A percentile compares a stretch with the other conserved stretches of the same genome.
These are phyloP conservation scores for Coecobrya sp. DNA, from an alignment of 2,888 invertebrate genomes.

Conservation along the genomic window DNA sequence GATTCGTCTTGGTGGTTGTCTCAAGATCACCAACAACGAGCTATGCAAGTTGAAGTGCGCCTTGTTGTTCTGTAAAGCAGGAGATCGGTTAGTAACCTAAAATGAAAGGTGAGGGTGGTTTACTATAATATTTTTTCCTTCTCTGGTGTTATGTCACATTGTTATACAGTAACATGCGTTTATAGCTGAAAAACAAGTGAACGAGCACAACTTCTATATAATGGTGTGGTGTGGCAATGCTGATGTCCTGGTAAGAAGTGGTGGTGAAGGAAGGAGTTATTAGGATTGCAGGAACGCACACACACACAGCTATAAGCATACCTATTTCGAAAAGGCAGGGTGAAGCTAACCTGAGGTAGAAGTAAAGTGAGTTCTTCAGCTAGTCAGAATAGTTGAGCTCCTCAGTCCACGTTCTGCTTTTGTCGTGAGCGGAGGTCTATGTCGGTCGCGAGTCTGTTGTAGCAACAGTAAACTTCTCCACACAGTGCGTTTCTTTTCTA, in stretches of 20 bases:
- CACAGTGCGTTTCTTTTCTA: neutral
- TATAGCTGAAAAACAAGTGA: constrained; percentile 31
- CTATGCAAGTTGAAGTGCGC: constrained; percentile 32
- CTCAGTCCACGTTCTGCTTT: constrained; percentile 82
- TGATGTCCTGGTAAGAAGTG: constrained; percentile 1
- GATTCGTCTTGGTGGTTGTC: constrained; percentile 62
- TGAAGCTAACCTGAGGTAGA: constrained; percentile 39
- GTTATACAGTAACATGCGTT: constrained; percentile 3
- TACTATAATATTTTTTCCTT: constrained; percentile 21
- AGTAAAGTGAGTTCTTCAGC: constrained; percentile 61
- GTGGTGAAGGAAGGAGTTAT: constrained; percentile 6
- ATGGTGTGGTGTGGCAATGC: neutral
- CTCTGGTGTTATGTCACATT: constrained; percentile 34
- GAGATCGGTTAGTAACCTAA: constrained; percentile 39
- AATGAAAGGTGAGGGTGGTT: constrained; percentile 62
- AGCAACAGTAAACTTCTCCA: neutral
- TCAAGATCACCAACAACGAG: constrained; percentile 52
- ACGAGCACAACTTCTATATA: neutral
- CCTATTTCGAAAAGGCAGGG: constrained; percentile 18
- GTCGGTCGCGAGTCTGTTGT: constrained; percentile 54
- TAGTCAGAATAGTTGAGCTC: constrained; percentile 49
- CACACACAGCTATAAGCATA: neutral
- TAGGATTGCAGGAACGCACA: neutral
- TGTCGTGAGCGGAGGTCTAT: constrained; percentile 80
- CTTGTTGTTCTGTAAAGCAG: neutral